phyloP scores from a whole-genome alignment of 1,140 invertebrate genomes.

The Drosophila trapezifrons region DNA sequence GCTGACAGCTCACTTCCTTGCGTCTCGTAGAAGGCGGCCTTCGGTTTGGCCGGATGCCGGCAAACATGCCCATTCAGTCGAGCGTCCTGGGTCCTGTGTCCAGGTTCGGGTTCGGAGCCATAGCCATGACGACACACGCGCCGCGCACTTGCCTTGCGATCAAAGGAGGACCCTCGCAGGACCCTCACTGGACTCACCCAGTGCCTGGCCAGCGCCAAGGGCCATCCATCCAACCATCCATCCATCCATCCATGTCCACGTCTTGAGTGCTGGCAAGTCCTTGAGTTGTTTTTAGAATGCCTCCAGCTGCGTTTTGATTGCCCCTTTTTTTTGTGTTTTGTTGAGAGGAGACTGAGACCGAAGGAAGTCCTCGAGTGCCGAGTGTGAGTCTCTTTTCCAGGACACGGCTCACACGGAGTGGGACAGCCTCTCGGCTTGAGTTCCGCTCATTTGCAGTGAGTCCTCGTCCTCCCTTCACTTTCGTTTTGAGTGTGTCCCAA shows the following conservation, averaged over 20 bases:
- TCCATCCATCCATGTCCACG: conserved; percentile 42
- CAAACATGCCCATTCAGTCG: conserved; percentile 17
- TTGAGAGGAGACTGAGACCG: conserved; percentile 6
- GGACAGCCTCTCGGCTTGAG: background rate
- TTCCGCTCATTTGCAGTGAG: background rate
- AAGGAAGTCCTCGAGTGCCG: background rate
- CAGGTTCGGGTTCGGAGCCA: background rate
- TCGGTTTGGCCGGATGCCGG: conserved; percentile 34
- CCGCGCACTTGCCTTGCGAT: conserved; percentile 31
- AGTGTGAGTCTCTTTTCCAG: conserved; percentile 2
- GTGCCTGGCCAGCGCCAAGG: conserved; percentile 25
- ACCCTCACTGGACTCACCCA: background rate
- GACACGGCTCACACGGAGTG: background rate
- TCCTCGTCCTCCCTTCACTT: background rate
- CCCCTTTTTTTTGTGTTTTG: conserved; percentile 2
- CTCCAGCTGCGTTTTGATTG: conserved; percentile 60
- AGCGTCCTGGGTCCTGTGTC: conserved; percentile 15
- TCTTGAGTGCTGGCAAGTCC: conserved; percentile 38
- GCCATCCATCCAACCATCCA: conserved; percentile 2
- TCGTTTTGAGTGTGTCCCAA: conserved; percentile 17
- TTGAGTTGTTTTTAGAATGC: conserved; percentile 51
- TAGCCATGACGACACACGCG: conserved; percentile 13
- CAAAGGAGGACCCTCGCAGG: conserved; percentile 15
- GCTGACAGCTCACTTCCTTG: conserved; percentile 69
- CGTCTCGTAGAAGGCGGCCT: conserved; percentile 17